These are phyloP conservation scores for Aphidius gifuensis DNA, from an alignment of 1,140 invertebrate species.

Conservation along the genomic window DNA sequence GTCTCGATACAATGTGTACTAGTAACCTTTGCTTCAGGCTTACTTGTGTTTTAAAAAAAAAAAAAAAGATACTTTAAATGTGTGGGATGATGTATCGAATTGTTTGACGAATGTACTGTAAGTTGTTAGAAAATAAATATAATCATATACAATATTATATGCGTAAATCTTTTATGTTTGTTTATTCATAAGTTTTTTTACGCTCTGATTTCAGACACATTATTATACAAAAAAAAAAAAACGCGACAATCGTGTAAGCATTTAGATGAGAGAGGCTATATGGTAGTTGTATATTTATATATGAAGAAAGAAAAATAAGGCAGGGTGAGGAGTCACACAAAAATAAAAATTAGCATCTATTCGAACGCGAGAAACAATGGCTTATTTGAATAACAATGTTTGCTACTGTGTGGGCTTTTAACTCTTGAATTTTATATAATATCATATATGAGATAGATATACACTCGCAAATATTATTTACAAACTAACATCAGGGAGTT, in stretches of 20 bases:
- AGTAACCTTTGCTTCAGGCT: slow-evolving; percentile 22
- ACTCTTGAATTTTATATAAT: slow-evolving; percentile 31
- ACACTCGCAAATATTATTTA: background rate
- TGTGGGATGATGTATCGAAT: slow-evolving; percentile 25
- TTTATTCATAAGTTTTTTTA: background rate
- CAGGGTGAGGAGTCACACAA: slow-evolving; percentile 24
- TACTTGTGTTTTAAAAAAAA: background rate
- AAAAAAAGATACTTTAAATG: slow-evolving; percentile 14
- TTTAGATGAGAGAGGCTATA: background rate
- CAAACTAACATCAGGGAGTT: no score
- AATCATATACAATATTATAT: no score
- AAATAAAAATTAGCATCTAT: slow-evolving; percentile 49
- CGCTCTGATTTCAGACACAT: slow-evolving; percentile 45
- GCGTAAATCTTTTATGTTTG: background rate
- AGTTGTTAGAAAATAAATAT: slow-evolving; percentile 1
- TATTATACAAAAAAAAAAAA: slow-evolving; percentile 30
- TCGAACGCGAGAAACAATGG: slow-evolving; percentile 44
- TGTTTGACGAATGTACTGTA: slow-evolving; percentile 10
- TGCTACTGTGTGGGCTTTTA: slow-evolving; percentile 55
- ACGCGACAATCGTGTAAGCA: slow-evolving; percentile 46
- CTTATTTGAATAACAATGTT: slow-evolving; percentile 55
- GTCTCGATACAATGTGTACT: background rate
- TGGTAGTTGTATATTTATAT: no score
- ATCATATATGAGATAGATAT: background rate
- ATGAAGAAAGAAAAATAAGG: background rate